Percentiles rank a stretch among this genome's conserved stretches.
phyloP scores from a whole-genome alignment of 2,888 invertebrate genomes.

The Plusia festucae region DNA sequence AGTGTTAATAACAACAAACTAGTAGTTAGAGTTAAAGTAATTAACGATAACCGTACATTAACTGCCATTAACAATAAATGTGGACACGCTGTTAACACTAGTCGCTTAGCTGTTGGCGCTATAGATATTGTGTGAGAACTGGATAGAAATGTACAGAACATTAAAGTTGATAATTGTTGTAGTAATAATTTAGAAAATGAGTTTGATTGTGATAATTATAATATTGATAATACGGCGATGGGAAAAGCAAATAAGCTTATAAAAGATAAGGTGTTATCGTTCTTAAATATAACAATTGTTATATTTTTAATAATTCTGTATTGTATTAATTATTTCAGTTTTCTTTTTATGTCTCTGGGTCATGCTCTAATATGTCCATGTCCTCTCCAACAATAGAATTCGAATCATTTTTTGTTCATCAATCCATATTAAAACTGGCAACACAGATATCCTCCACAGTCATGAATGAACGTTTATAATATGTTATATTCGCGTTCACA shows the following conservation, averaged over 20 bases:
- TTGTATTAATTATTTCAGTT: neutral
- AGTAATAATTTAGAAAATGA: constrained; percentile 26
- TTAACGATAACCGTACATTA: constrained; percentile 73
- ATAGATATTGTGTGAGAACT: constrained; percentile 43
- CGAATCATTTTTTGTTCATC: constrained; percentile 7
- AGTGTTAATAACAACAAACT: constrained; percentile 71
- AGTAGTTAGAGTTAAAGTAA: constrained; percentile 72
- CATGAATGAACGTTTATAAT: constrained; percentile 80
- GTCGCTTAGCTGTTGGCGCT: constrained; percentile 23
- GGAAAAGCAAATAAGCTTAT: neutral
- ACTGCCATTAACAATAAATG: constrained; percentile 74
- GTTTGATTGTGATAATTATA: neutral
- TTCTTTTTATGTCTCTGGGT: neutral
- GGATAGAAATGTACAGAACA: constrained; percentile 18
- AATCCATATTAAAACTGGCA: constrained; percentile 41
- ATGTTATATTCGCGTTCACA: constrained; percentile 86
- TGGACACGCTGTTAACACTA: constrained; percentile 57
- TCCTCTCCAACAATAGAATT: neutral
- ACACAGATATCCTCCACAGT: constrained; percentile 54
- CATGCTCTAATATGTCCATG: neutral
- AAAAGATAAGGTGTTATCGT: no score
- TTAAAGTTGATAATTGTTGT: constrained; percentile 29
- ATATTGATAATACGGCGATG: neutral
- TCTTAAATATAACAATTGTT: no score
- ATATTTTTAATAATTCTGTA: neutral